Percentiles rank a stretch among this genome's conserved stretches.
Evolutionary conservation across 1,140 invertebrate species (phyloP).

Genomic region (Coenobita brevimanus): DNA sequence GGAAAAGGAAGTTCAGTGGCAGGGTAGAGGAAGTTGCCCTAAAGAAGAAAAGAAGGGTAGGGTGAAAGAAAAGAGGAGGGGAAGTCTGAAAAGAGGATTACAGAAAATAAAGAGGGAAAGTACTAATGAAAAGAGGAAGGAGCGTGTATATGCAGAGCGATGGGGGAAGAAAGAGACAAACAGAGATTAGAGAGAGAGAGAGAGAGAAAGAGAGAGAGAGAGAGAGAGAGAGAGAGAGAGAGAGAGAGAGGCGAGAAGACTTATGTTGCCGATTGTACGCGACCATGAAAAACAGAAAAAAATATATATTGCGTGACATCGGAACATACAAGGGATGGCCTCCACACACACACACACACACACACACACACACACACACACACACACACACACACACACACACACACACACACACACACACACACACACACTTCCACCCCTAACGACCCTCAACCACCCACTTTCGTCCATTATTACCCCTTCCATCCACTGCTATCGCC

Average conservation of each 20-base stretch:
- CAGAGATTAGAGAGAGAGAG: conserved; percentile 9
- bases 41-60: too few species aligned
- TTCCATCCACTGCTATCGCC: too few species aligned
- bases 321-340: background rate
- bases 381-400: background rate
- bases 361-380: background rate
- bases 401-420: background rate
- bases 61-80: too few species aligned
- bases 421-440: background rate
- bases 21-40: too few species aligned
- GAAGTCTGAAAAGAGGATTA: too few species aligned
- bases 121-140: too few species aligned
- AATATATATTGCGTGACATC: background rate
- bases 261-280: background rate
- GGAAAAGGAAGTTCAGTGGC: too few species aligned
- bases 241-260: background rate
- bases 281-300: background rate
- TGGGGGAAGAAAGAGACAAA: too few species aligned
- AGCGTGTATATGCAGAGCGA: too few species aligned
- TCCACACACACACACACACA: background rate
- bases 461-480: too few species aligned
- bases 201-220: conserved; percentile 9
- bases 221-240: background rate
- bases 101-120: too few species aligned
- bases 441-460: background rate